phyloP scores from a whole-genome alignment of 2,888 invertebrate genomes.

The Cheilosia impressa region DNA sequence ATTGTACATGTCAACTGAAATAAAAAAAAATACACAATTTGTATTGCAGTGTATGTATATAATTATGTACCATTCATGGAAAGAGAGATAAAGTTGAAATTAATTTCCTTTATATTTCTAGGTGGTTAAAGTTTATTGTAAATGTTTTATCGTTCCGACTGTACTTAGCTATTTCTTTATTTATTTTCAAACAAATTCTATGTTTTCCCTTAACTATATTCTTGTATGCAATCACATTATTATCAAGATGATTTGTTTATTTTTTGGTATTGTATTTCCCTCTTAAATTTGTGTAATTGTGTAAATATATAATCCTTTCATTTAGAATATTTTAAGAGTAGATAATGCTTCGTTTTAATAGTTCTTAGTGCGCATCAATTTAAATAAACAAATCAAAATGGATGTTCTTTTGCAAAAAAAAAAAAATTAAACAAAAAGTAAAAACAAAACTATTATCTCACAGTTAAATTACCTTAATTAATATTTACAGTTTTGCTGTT shows the following conservation, averaged over 20 bases:
- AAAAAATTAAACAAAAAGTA: slow-evolving; percentile 2
- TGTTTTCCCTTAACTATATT: slow-evolving; percentile 12
- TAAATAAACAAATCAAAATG: neutral
- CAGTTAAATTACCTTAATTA: slow-evolving; percentile 35
- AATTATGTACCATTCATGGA: slow-evolving; percentile 9
- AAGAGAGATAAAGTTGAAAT: slow-evolving; percentile 12
- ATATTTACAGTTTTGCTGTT: slow-evolving; percentile 54
- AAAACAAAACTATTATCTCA: slow-evolving; percentile 20
- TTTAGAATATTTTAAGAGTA: slow-evolving; percentile 2
- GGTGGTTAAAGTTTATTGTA: slow-evolving; percentile 66
- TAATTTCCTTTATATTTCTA: slow-evolving; percentile 13
- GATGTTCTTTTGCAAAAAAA: neutral
- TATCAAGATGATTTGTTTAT: neutral
- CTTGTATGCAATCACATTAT: neutral
- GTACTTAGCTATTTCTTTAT: neutral
- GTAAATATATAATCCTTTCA: slow-evolving; percentile 35
- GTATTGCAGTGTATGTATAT: neutral
- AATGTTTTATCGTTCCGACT: slow-evolving; percentile 11
- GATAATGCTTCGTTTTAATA: slow-evolving; percentile 2
- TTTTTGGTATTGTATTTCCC: neutral
- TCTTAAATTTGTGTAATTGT: slow-evolving; percentile 19
- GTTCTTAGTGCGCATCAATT: neutral
- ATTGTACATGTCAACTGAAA: too few species aligned
- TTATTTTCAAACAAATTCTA: slow-evolving; percentile 17
- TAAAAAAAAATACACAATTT: neutral